Conservation (phyloP, 2,797 vertebrate genomes). For the Poliocrania exsul region DNA sequence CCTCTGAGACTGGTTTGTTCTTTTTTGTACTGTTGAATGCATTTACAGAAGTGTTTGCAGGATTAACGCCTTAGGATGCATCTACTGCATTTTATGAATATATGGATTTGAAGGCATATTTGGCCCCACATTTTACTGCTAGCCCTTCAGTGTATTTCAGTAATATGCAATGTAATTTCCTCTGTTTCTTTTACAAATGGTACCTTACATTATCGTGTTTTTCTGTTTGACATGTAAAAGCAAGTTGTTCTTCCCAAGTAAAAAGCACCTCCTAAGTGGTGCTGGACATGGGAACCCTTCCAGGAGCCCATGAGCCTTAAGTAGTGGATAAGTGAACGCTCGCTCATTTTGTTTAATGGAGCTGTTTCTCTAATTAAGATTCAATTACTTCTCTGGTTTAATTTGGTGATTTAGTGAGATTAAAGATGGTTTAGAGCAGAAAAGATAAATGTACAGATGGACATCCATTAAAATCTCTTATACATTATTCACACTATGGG, state of each 20-base stretch:
- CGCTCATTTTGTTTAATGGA: background rate
- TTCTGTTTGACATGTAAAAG: background rate
- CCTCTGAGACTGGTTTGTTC: background rate
- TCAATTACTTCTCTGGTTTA: background rate
- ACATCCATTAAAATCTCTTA: background rate
- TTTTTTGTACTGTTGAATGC: background rate
- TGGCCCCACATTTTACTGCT: background rate
- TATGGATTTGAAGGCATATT: background rate
- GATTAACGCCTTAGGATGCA: background rate
- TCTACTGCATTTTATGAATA: background rate
- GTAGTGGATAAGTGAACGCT: background rate
- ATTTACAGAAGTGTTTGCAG: background rate
- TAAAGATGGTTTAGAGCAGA: background rate
- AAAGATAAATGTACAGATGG: background rate
- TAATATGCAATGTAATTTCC: background rate
- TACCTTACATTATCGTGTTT: background rate
- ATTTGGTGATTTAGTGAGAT: background rate
- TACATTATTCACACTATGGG: background rate
- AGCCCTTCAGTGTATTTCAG: background rate
- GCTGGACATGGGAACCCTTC: background rate
- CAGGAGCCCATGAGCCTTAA: background rate
- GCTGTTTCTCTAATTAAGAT: background rate
- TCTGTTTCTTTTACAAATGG: background rate
- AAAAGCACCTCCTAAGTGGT: background rate
- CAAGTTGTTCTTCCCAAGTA: background rate